Evolutionary conservation across 2,797 vertebrate genomes (phyloP).

Genomic region (Sebastes hubbsi): DNA sequence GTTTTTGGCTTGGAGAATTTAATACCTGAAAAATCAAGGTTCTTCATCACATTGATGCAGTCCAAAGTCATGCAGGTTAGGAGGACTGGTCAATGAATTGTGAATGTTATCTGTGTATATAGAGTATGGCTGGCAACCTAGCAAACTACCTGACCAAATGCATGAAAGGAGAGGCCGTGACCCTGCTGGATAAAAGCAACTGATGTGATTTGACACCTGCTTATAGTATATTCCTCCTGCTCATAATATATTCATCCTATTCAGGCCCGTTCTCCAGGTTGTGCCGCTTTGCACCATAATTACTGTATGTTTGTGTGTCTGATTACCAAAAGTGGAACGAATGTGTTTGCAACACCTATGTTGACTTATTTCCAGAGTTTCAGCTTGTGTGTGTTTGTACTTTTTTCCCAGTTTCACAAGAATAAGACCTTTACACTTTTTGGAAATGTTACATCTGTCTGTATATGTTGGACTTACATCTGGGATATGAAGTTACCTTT

Average conservation of each 20-base stretch:
- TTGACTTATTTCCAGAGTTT: not conserved
- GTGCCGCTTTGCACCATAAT: not conserved
- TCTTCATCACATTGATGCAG: not conserved
- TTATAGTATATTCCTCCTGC: not conserved
- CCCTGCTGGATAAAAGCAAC: not conserved
- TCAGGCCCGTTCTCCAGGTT: not conserved
- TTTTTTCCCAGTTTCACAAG: not conserved
- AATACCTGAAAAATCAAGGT: not conserved
- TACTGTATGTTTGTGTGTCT: not conserved
- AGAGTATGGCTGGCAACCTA: not conserved
- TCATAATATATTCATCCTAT: not conserved
- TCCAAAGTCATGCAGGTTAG: not conserved
- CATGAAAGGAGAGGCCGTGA: not conserved
- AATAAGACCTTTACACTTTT: not conserved
- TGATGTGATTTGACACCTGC: not conserved
- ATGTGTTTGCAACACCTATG: not conserved
- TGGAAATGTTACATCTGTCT: not conserved
- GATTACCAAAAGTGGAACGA: not conserved
- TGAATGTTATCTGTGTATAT: not conserved
- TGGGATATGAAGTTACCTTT: not conserved
- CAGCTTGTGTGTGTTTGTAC: not conserved
- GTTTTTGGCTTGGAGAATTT: not conserved
- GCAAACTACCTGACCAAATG: not conserved
- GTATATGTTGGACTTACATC: not conserved
- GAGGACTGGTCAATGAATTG: not conserved